Conservation (phyloP, 2,888 invertebrate genomes). For the Drosophila eohydei region DNA sequence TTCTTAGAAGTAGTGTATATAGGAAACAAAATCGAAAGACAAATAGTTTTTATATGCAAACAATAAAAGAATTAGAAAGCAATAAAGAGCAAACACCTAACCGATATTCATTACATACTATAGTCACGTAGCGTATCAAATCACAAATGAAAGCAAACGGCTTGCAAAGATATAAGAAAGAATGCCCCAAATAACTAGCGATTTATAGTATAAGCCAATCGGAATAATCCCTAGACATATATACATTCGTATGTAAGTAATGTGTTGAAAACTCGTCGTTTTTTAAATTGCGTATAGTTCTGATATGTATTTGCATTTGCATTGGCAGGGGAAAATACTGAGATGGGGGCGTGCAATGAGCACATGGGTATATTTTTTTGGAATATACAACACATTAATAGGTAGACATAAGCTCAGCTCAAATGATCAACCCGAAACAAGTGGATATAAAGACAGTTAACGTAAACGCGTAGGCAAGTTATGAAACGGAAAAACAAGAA, state of each 20-base stretch:
- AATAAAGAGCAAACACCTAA: slow-evolving; percentile 51
- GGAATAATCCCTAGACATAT: slow-evolving; percentile 25
- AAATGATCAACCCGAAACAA: slow-evolving; percentile 50
- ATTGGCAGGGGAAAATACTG: slow-evolving; percentile 51
- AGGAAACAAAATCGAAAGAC: slow-evolving; percentile 50
- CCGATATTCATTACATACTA: slow-evolving; percentile 53
- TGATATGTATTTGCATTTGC: slow-evolving; percentile 46
- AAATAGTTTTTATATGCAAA: slow-evolving; percentile 78
- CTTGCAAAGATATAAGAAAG: slow-evolving; percentile 47
- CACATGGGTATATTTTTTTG: slow-evolving; percentile 62
- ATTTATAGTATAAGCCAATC: slow-evolving; percentile 40
- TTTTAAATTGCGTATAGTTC: slow-evolving; percentile 47
- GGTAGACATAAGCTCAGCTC: slow-evolving; percentile 70
- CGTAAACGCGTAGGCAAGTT: slow-evolving; percentile 73
- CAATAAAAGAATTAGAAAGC: slow-evolving; percentile 68
- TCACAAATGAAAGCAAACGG: slow-evolving; percentile 55
- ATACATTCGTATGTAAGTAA: slow-evolving; percentile 11
- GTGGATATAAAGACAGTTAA: slow-evolving; percentile 43
- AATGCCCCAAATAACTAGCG: slow-evolving; percentile 26
- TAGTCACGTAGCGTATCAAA: slow-evolving; percentile 66
- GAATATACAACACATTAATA: slow-evolving; percentile 64
- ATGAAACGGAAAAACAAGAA: slow-evolving; percentile 44
- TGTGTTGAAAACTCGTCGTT: slow-evolving; percentile 45
- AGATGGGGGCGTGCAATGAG: slow-evolving; percentile 62
- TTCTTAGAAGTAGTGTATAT: slow-evolving; percentile 70